Percentiles rank a stretch among this genome's conserved stretches.
phyloP scores from a whole-genome alignment of 1,140 invertebrate genomes.

The Agrypnia vestita region DNA sequence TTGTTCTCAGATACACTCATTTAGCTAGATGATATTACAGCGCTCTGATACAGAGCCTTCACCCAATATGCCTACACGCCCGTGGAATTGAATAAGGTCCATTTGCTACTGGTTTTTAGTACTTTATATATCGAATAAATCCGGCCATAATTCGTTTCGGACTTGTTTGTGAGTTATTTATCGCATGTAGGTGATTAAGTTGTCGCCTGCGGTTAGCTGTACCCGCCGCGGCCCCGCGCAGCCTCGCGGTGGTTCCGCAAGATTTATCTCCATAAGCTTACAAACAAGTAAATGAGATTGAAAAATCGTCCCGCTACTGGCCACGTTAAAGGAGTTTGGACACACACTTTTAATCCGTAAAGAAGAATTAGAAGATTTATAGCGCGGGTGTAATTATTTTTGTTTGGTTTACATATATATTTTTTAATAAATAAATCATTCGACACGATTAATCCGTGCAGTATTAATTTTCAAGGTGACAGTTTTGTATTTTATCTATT shows the following conservation, averaged over 20 bases:
- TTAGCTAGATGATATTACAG: background rate
- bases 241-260: background rate
- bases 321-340: background rate
- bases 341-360: slow-evolving; percentile 2
- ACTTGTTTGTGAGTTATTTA: slow-evolving; percentile 61
- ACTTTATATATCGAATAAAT: slow-evolving; percentile 54
- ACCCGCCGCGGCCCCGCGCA: background rate
- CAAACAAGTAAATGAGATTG: slow-evolving; percentile 41
- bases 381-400: background rate
- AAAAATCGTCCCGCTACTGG: slow-evolving; percentile 43
- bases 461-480: no score
- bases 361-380: background rate
- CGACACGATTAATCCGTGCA: no score
- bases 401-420: background rate
- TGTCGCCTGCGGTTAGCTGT: slow-evolving; percentile 49
- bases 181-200: slow-evolving; percentile 59
- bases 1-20: no score
- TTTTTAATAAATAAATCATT: no score
- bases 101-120: slow-evolving; percentile 57
- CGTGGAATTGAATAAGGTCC: slow-evolving; percentile 54
- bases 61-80: background rate
- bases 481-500: no score
- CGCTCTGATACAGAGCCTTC: background rate
- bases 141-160: slow-evolving; percentile 59
- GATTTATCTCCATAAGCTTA: slow-evolving; percentile 49